Percentiles rank a stretch among this genome's conserved stretches.
Evolutionary conservation across 2,113 vertebrate genomes (phyloP).

Genomic region (Malurus melanocephalus): DNA sequence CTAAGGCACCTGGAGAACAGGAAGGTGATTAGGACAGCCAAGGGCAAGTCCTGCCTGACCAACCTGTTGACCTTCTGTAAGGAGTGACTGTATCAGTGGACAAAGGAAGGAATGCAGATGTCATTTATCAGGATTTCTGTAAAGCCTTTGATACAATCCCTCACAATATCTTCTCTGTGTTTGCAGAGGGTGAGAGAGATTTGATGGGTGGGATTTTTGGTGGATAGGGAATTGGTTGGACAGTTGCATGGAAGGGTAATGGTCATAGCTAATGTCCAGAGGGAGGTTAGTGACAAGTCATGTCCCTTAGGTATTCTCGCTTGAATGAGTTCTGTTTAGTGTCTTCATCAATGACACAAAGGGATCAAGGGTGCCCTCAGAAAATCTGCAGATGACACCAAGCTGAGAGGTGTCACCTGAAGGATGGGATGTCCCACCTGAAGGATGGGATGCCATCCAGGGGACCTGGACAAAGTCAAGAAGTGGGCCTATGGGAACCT

Average conservation of each 20-base stretch:
- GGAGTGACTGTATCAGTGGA: background rate
- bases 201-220: background rate
- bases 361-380: background rate
- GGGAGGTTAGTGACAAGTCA: background rate
- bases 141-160: background rate
- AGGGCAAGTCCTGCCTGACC: background rate
- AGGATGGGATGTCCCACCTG: background rate
- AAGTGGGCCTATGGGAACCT: background rate
- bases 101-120: background rate
- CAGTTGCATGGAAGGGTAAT: fast-evolving
- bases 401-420: background rate
- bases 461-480: background rate
- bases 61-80: background rate
- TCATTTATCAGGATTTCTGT: background rate
- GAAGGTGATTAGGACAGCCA: background rate
- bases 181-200: background rate
- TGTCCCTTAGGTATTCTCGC: background rate
- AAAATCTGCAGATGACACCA: background rate
- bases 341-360: background rate
- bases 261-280: background rate
- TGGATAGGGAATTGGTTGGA: background rate
- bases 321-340: background rate
- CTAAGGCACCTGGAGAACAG: background rate
- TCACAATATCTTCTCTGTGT: background rate
- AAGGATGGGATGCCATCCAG: background rate